A percentile compares a stretch with the other conserved stretches of the same genome.
These are phyloP conservation scores for Cantharis rustica DNA, from an alignment of 2,888 invertebrate species.

Conservation along the genomic window DNA sequence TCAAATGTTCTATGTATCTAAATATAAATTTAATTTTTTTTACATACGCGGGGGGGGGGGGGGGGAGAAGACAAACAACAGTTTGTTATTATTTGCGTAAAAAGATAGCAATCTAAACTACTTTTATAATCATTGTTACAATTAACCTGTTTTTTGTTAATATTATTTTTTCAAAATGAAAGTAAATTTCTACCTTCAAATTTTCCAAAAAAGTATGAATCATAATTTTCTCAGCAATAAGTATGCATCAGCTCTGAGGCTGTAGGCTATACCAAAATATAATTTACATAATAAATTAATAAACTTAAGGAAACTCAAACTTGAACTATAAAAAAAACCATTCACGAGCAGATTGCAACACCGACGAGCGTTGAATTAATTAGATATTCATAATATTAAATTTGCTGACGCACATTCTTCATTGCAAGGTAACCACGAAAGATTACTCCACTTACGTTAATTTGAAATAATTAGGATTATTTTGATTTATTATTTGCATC, in stretches of 20 bases:
- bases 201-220: no score
- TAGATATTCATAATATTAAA: not conserved
- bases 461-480: not conserved
- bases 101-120: no score
- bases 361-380: not conserved
- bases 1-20: no score
- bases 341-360: not conserved
- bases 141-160: no score
- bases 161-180: not conserved
- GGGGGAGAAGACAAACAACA: no score
- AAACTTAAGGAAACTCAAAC: not conserved
- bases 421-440: not conserved
- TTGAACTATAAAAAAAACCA: not conserved
- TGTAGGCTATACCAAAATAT: not conserved
- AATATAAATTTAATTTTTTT: no score
- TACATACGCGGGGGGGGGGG: no score
- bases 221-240: not conserved
- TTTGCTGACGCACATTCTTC: not conserved
- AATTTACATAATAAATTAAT: not conserved
- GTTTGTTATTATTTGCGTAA: no score
- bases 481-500: not conserved
- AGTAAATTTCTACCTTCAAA: no score
- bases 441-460: not conserved
- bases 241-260: not conserved
- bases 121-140: no score